Evolutionary conservation across 2,888 invertebrate species (phyloP).

Genomic region (Oscheius sp.): DNA sequence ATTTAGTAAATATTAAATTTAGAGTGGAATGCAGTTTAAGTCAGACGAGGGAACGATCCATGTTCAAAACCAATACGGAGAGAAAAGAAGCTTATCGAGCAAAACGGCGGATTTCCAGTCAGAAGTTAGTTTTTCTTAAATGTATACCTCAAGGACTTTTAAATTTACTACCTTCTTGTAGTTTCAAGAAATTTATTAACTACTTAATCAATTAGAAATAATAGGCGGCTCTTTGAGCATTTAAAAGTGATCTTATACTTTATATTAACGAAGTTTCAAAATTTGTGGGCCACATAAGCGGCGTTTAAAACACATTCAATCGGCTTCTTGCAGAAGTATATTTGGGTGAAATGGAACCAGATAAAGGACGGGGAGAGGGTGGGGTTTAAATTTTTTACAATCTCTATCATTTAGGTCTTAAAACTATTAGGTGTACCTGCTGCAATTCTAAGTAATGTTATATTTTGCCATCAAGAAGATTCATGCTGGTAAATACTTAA

Average conservation of each 20-base stretch:
- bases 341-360: too few species aligned
- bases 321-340: too few species aligned
- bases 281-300: not conserved
- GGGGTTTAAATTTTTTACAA: too few species aligned
- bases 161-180: too few species aligned
- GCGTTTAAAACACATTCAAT: too few species aligned
- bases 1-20: not conserved
- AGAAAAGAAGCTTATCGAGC: slow-evolving; percentile 44
- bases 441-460: slow-evolving; percentile 91
- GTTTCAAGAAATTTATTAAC: too few species aligned
- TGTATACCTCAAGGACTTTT: too few species aligned
- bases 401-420: slow-evolving; percentile 53
- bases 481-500: slow-evolving; percentile 79
- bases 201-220: too few species aligned
- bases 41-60: slow-evolving; percentile 63
- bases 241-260: too few species aligned
- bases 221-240: too few species aligned
- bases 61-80: slow-evolving; percentile 45
- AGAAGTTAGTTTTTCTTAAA: slow-evolving; percentile 50
- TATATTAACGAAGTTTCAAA: not conserved
- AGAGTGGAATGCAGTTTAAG: slow-evolving; percentile 36
- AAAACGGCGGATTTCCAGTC: slow-evolving; percentile 63
- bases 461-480: slow-evolving; percentile 99
- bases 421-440: slow-evolving; percentile 86
- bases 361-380: too few species aligned